Base-by-base conservation (phyloP, 2,113 vertebrate species). In the Lates calcarifer region DNA sequence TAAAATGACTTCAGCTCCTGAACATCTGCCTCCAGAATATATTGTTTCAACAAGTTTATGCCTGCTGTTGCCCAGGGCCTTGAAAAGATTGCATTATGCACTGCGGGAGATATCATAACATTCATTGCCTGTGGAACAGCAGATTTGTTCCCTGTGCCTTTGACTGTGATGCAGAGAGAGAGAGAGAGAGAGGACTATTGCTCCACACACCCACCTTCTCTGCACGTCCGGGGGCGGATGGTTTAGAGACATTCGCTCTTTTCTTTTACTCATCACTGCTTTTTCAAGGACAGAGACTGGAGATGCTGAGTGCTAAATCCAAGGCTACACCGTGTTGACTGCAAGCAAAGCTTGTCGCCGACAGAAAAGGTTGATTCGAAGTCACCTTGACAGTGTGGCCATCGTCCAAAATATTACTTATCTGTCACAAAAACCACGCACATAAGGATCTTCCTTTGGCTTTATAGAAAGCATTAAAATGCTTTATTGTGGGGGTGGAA, bases 191-290 rank as follows among this genome's bases (percentile, higher is more conserved):
- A 89, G 83, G 86, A 91, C 92, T 91, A 91, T 74, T 87, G 92
- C 88, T 93, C 84, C 86, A 89, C 83, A 95, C 93, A 87, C 94
- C 94, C 94, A 95, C 95, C 90, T 94, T 86, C 94, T 93, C 92
- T 87, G 91, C 74, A 65, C 73, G 87, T 93, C 91, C 63, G 94
- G 88, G 91, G 94, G 95, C 71, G 94, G 94, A 92, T 90, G 92
- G 89, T 93, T 93, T 86, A 78, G 80, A 95, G 92, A 91, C 84
- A 65, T 86, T 91, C 86, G 83, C 83, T 84, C 84, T 90, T 90
- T 90, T 89, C 87, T 91, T 90, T 87, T 84, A 84, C 84, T 91
- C 90, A 85, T 86, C 85, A 69, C 90, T 67, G 86, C 85, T 90
- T 91, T 89, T 83, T 87, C 84, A 91, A 92, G 90, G 90, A 87